Base-by-base conservation (phyloP, 2,888 invertebrate species). In the Pilophorus perplexus region DNA sequence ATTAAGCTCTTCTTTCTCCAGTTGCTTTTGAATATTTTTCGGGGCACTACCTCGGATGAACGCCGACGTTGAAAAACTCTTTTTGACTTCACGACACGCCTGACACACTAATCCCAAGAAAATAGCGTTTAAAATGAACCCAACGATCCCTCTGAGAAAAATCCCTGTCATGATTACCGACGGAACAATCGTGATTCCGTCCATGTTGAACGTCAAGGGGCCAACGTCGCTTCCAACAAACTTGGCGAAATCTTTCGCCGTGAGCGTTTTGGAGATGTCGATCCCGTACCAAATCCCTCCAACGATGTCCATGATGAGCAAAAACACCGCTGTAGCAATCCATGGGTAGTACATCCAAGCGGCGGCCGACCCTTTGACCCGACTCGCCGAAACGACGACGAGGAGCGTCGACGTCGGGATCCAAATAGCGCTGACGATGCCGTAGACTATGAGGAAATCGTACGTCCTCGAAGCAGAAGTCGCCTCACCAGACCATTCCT, bases 381-480 rank as follows among this genome's bases (percentile, higher is more conserved):
- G 55, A 18, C 25, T 54, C 12, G 52, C 44, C 10, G 67, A 52
- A 3, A 64, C 68, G 54, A 67, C 70, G 68, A 67, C 48, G 5
- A 70, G 65, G 3, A 70, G 66, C 14, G 68, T 50, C n/a, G 66
- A 67, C 8, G 67, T 65, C 16, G 68, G 68, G n/a, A 70, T 67
- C 70, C 70, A 70, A 5, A 68, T 54, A 1, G 68, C 64, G 8
- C 68, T 67, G 3, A 55, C 38, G 3, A 68, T 40, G 0, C 50
- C 55, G 50, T 68, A 60, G 14, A 38, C 57, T 27, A 68, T 48
- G 38, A 70, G 22, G 37, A 59, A 48, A 1, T 65, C 25, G 42
- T 70, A 65, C n/a, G 68, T 65, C 10, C 60, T 22, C 8, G 20
- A 20, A 6, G 68, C 68, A 8, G 68, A 37, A 37, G 20, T 5